Percentiles rank a stretch among this genome's conserved stretches.
These are phyloP conservation scores for Lepidocyrtoides sp. DNA, from an alignment of 2,888 invertebrate species.

Conservation along the genomic window DNA sequence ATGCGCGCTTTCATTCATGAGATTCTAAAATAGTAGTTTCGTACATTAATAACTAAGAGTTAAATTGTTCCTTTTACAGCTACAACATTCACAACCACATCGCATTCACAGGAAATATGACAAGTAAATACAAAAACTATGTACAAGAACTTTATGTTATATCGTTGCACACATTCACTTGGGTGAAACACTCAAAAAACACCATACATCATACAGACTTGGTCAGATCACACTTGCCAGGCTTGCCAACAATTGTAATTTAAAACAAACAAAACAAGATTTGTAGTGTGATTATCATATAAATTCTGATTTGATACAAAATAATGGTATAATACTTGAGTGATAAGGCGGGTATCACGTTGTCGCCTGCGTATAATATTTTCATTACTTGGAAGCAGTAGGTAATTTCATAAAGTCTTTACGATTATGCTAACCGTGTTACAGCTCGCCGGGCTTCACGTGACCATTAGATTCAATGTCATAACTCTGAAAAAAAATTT, in stretches of 20 bases:
- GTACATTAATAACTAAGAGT: background rate
- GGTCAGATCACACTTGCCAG: background rate
- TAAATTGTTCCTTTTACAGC: background rate
- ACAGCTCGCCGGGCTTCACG: constrained; percentile 84
- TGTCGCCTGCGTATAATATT: constrained; percentile 15
- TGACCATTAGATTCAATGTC: constrained; percentile 85
- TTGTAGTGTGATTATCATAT: constrained; percentile 2
- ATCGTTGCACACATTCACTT: background rate
- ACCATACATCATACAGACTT: background rate
- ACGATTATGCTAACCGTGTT: constrained; percentile 56
- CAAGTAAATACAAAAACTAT: background rate
- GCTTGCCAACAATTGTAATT: background rate
- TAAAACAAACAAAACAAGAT: constrained; percentile 11
- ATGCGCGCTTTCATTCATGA: constrained; percentile 7
- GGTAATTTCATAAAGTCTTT: constrained; percentile 2
- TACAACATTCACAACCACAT: constrained; percentile 17
- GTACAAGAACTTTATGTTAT: background rate
- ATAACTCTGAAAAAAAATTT: constrained; percentile 84
- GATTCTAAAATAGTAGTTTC: constrained; percentile 23
- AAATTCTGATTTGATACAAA: background rate
- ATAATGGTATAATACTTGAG: constrained; percentile 51
- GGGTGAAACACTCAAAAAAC: background rate
- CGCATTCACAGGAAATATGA: background rate
- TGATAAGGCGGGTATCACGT: constrained; percentile 14
- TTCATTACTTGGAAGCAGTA: background rate